These are phyloP conservation scores for Caenorhabditis sp. DNA, from an alignment of 2,888 invertebrate species.

Conservation along the genomic window DNA sequence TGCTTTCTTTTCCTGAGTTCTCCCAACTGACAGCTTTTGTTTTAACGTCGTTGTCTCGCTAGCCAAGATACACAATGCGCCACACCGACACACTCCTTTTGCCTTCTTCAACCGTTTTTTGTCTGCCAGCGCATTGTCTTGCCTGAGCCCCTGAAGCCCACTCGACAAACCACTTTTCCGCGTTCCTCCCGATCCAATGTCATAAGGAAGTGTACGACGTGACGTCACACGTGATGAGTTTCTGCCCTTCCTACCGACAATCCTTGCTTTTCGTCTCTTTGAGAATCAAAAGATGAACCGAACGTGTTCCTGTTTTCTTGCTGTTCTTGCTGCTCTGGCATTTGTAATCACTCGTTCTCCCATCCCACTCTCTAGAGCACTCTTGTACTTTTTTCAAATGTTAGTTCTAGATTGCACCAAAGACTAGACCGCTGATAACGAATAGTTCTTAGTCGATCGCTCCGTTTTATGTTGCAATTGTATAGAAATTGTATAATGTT, in stretches of 20 bases:
- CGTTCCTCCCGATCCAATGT: constrained; percentile 50
- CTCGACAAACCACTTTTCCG: constrained; percentile 64
- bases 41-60: constrained; percentile 45
- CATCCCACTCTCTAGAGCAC: background rate
- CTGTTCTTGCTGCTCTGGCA: background rate
- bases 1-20: constrained; percentile 21
- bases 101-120: constrained; percentile 32
- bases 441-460: constrained; percentile 9
- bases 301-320: constrained; percentile 1
- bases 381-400: constrained; percentile 18
- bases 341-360: constrained; percentile 5
- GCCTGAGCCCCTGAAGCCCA: constrained; percentile 49
- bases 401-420: constrained; percentile 11
- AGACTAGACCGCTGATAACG: constrained; percentile 36
- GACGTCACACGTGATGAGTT: constrained; percentile 51
- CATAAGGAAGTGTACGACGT: constrained; percentile 40
- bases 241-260: constrained; percentile 13
- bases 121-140: constrained; percentile 48
- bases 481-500: constrained; percentile 5
- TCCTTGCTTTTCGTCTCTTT: constrained; percentile 10
- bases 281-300: constrained; percentile 27
- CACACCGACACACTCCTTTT: constrained; percentile 19
- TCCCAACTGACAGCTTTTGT: constrained; percentile 58
- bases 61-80: constrained; percentile 54
- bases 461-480: constrained; percentile 19